A percentile compares a stretch with the other conserved stretches of the same genome.
Evolutionary conservation across 2,113 vertebrate genomes (phyloP).

Genomic region (Pangasianodon hypophthalmus): DNA sequence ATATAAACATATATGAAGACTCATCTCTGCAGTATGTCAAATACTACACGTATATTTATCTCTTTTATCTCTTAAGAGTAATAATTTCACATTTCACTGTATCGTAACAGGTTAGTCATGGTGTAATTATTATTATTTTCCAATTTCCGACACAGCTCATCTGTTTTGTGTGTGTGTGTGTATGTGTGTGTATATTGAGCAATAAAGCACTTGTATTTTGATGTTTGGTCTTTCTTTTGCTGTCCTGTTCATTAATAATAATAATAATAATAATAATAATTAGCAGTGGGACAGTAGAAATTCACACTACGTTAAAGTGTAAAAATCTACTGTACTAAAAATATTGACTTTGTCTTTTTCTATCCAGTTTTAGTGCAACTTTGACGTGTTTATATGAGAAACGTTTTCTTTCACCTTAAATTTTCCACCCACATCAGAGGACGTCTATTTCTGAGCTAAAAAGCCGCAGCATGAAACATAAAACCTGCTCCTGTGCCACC

Average conservation of each 20-base stretch:
- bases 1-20: not conserved
- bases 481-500: conserved; percentile 25
- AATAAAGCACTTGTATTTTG: conserved; percentile 36
- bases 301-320: not conserved
- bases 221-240: not conserved
- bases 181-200: not conserved
- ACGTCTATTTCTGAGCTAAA: conserved; percentile 26
- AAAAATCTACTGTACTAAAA: not conserved
- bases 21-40: not conserved
- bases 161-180: not conserved
- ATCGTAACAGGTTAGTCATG: not conserved
- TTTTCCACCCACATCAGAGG: not conserved
- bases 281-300: not conserved
- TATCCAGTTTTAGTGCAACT: not conserved
- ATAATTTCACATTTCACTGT: not conserved
- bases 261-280: not conserved
- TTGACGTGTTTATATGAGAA: not conserved
- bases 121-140: not conserved
- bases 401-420: not conserved
- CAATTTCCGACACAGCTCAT: not conserved
- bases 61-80: not conserved
- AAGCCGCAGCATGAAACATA: conserved; percentile 19
- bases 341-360: not conserved
- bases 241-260: not conserved
- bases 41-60: not conserved